Percentiles rank a stretch among this genome's conserved stretches.
phyloP scores from a whole-genome alignment of 2,113 vertebrate genomes.

The Ibidorhyncha struthersii region DNA sequence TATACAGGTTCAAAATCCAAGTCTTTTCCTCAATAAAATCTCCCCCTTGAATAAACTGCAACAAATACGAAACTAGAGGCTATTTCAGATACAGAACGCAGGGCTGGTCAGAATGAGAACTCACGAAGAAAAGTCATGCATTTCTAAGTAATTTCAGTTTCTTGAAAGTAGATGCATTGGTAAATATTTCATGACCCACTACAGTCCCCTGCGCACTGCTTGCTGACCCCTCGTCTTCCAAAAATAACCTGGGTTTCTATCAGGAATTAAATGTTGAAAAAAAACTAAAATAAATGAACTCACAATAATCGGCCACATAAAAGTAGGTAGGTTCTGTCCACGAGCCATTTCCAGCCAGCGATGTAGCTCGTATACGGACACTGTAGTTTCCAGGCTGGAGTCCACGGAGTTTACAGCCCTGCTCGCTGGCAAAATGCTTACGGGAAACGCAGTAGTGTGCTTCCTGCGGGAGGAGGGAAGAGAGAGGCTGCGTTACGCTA shows the following conservation, averaged over 20 bases:
- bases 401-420: slow-evolving; percentile 83
- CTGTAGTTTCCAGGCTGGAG: slow-evolving; percentile 94
- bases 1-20: neutral
- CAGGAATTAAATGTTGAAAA: neutral
- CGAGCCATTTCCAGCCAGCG: slow-evolving; percentile 92
- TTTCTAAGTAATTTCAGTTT: neutral
- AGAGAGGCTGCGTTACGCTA: neutral
- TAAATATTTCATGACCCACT: neutral
- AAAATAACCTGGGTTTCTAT: neutral
- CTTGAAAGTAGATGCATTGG: neutral
- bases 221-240: neutral
- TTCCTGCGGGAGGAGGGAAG: slow-evolving; percentile 67
- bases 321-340: slow-evolving; percentile 90
- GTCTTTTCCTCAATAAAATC: neutral
- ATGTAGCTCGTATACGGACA: slow-evolving; percentile 88
- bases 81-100: neutral
- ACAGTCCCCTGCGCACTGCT: neutral
- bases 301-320: slow-evolving; percentile 87
- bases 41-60: neutral
- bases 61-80: neutral
- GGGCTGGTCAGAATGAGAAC: neutral
- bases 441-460: slow-evolving; percentile 87
- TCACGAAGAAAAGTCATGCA: neutral
- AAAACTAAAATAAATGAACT: slow-evolving; percentile 20
- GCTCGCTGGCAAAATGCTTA: slow-evolving; percentile 78